phyloP scores from a whole-genome alignment of 2,888 invertebrate genomes.

The Leptodirus hochenwartii region DNA sequence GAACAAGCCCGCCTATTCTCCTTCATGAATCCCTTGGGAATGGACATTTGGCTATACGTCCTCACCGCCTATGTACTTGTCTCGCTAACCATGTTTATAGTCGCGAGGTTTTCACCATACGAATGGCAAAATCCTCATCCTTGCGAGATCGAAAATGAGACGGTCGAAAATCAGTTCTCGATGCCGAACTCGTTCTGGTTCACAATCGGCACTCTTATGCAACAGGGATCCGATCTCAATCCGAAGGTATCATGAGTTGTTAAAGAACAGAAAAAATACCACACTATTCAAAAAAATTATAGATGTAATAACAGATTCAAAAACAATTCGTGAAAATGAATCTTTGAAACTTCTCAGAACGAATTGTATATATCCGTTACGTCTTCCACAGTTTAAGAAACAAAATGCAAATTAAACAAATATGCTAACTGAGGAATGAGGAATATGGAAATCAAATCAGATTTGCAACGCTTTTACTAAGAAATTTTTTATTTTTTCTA shows the following conservation, averaged over 20 bases:
- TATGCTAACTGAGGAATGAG: too few species aligned
- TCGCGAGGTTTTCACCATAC: slow-evolving; percentile 93
- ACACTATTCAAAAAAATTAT: too few species aligned
- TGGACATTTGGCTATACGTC: slow-evolving; percentile 94
- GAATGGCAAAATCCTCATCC: slow-evolving; percentile 81
- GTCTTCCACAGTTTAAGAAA: too few species aligned
- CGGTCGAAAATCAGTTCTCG: slow-evolving; percentile 90
- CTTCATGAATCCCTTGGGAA: slow-evolving; percentile 89
- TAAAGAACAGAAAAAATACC: too few species aligned
- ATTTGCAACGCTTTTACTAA: too few species aligned
- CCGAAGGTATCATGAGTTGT: slow-evolving; percentile 60
- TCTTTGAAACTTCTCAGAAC: too few species aligned
- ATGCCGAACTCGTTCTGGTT: slow-evolving; percentile 92
- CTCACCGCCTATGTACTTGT: slow-evolving; percentile 87
- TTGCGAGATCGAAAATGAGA: slow-evolving; percentile 63
- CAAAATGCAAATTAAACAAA: too few species aligned
- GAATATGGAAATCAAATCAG: too few species aligned
- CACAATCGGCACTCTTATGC: slow-evolving; percentile 85
- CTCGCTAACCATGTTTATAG: slow-evolving; percentile 83
- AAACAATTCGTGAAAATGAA: too few species aligned
- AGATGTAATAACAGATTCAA: too few species aligned
- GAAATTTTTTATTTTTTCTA: too few species aligned
- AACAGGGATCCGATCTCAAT: slow-evolving; percentile 82
- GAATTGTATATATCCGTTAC: too few species aligned
- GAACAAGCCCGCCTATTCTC: slow-evolving; percentile 81